Percentiles rank a stretch among this genome's conserved stretches.
These are phyloP conservation scores for Porites rus DNA, from an alignment of 92 coral and sea anemone species.

Conservation along the genomic window DNA sequence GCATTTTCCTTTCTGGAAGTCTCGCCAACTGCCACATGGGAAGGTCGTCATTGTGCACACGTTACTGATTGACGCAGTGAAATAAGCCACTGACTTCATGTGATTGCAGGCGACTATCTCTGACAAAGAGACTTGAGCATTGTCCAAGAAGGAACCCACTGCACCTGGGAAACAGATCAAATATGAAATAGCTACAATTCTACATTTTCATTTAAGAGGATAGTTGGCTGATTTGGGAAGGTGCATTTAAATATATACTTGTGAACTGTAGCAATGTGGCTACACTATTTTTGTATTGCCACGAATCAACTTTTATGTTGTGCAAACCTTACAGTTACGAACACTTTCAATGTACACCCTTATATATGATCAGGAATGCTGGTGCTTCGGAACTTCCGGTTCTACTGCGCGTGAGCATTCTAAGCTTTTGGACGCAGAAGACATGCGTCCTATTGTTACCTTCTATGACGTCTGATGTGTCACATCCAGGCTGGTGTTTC, in stretches of 20 bases:
- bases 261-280: too few species aligned
- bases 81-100: conserved; percentile 90
- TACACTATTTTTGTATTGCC: too few species aligned
- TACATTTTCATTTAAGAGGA: too few species aligned
- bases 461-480: conserved; percentile 42
- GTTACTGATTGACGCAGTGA: conserved; percentile 81
- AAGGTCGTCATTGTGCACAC: conserved; percentile 80
- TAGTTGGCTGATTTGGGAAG: too few species aligned
- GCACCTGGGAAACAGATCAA: conserved; percentile 7
- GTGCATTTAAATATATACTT: too few species aligned
- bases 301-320: too few species aligned
- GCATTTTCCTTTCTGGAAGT: conserved; percentile 81
- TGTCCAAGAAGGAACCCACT: conserved; percentile 17
- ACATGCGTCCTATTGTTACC: conserved; percentile 9
- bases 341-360: too few species aligned
- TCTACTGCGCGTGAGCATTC: too few species aligned
- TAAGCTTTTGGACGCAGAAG: background rate
- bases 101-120: conserved; percentile 85
- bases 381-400: too few species aligned
- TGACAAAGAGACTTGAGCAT: conserved; percentile 56
- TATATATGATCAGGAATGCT: too few species aligned
- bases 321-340: too few species aligned
- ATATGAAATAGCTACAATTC: too few species aligned
- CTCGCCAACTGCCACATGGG: conserved; percentile 82
- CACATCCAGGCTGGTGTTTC: conserved; percentile 91